phyloP scores from a whole-genome alignment of 2,888 invertebrate species.

The Oscheius sp. region DNA sequence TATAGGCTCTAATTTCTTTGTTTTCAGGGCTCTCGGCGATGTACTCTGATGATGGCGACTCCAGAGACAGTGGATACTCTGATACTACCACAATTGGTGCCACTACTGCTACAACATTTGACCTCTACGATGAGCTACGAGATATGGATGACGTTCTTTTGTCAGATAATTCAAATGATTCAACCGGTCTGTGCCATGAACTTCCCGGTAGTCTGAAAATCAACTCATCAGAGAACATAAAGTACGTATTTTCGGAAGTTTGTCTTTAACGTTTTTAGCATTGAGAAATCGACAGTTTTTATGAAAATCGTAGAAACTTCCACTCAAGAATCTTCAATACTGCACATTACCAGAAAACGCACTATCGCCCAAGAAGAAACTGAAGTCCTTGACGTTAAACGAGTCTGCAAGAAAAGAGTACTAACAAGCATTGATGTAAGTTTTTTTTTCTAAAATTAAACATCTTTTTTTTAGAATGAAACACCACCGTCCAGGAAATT shows the following conservation, averaged over 20 bases:
- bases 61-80: slow-evolving; percentile 19
- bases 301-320: not conserved
- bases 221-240: too few relatives aligned
- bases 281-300: too few relatives aligned
- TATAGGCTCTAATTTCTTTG: too few relatives aligned
- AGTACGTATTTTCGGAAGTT: too few relatives aligned
- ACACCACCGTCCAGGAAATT: slow-evolving; percentile 22
- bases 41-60: slow-evolving; percentile 24
- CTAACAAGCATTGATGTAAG: slow-evolving; percentile 4
- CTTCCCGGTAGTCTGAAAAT: too few relatives aligned
- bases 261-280: too few relatives aligned
- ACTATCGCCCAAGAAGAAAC: not conserved
- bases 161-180: not conserved
- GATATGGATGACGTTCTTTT: slow-evolving; percentile 22
- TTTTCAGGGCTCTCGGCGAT: slow-evolving; percentile 9
- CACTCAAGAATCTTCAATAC: not conserved
- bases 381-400: slow-evolving; percentile 4
- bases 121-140: not conserved
- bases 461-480: slow-evolving; percentile 7
- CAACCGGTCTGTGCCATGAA: not conserved
- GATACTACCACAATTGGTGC: not conserved
- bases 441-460: not conserved
- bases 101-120: not conserved
- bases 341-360: slow-evolving; percentile 4
- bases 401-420: not conserved